Percentiles rank a stretch among this genome's conserved stretches.
These are phyloP conservation scores for Pantelozetes paolii DNA, from an alignment of 2,888 invertebrate species.

Conservation along the genomic window DNA sequence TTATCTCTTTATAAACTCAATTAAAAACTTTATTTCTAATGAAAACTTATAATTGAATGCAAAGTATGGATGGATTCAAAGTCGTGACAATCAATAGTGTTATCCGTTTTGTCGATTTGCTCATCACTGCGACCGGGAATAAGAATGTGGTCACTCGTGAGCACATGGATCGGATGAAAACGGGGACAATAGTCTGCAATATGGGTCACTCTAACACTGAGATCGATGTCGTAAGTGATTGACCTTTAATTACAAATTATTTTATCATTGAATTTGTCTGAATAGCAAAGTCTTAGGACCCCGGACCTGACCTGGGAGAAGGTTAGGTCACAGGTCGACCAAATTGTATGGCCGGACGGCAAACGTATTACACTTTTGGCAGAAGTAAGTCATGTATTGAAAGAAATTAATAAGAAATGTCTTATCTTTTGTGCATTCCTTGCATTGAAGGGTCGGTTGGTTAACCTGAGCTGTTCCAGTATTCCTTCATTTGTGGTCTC, in stretches of 20 bases:
- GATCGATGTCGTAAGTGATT: constrained; percentile 70
- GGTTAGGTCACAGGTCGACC: constrained; percentile 94
- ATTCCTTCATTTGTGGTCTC: constrained; percentile 97
- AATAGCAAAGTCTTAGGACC: constrained; percentile 77
- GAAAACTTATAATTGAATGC: no score
- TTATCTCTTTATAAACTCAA: background rate
- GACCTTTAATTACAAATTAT: background rate
- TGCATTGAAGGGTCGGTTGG: constrained; percentile 68
- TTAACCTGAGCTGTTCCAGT: constrained; percentile 91
- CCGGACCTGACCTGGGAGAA: constrained; percentile 96
- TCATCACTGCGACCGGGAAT: constrained; percentile 93
- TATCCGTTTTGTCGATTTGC: constrained; percentile 82
- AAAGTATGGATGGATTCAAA: constrained; percentile 91
- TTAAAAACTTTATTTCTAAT: no score
- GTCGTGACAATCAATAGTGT: constrained; percentile 93
- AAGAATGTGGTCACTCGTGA: constrained; percentile 92
- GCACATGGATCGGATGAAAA: constrained; percentile 95
- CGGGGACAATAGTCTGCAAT: constrained; percentile 89
- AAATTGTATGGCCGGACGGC: constrained; percentile 96
- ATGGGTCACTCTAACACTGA: constrained; percentile 98
- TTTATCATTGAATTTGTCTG: constrained; percentile 38
- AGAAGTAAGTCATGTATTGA: constrained; percentile 57
- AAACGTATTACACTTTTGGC: constrained; percentile 88
- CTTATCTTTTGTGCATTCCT: no score
- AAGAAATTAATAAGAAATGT: background rate